Conservation (phyloP, 2,797 vertebrate species). For the Acestrorhynchus altus region DNA sequence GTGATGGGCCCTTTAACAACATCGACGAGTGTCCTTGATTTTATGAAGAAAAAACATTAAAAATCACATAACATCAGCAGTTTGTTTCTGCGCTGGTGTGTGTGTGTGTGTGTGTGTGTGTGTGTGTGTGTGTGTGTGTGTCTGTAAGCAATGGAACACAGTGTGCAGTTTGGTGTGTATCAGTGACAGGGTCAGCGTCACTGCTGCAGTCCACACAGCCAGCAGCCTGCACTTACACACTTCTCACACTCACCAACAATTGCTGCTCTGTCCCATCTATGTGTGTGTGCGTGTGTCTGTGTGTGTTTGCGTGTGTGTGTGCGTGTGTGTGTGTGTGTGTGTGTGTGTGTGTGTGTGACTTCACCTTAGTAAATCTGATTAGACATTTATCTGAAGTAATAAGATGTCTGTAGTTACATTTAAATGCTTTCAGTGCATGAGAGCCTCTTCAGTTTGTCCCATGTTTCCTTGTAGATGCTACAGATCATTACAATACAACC, state of each 20-base stretch:
- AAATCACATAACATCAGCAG: not conserved
- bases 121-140: constrained; percentile 18
- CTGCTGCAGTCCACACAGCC: constrained; percentile 48
- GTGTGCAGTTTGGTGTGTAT: constrained; percentile 70
- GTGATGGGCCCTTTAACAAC: no score
- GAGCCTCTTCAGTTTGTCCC: no score
- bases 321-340: constrained; percentile 21
- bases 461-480: no score
- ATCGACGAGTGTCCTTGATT: no score
- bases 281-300: constrained; percentile 16
- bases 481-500: no score
- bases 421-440: no score
- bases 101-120: constrained; percentile 35
- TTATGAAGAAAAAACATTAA: not conserved
- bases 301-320: constrained; percentile 22
- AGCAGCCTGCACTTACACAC: constrained; percentile 71
- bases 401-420: no score
- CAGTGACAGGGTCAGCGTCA: constrained; percentile 63
- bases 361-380: constrained; percentile 4
- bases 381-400: not conserved
- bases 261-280: constrained; percentile 60
- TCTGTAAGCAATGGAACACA: constrained; percentile 9
- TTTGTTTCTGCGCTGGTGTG: not conserved
- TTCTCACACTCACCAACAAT: constrained; percentile 70
- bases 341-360: constrained; percentile 5